Base-by-base conservation (phyloP, 2,888 invertebrate genomes). In the Ligdia adustata region DNA sequence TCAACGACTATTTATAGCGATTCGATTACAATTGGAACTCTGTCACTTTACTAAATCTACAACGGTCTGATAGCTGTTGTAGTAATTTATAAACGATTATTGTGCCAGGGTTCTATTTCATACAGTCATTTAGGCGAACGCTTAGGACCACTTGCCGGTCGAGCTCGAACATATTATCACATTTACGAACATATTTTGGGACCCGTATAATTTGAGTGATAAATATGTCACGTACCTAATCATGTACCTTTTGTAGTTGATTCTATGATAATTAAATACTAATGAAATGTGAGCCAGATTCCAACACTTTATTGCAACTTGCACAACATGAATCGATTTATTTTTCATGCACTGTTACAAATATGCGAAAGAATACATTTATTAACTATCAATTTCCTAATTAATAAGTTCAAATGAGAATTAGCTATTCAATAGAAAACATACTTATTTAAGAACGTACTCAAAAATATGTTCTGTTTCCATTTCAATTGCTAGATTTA, bases 101-200 rank as follows among this genome's bases (percentile, higher is more conserved):
- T n/a, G 9, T 38, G 49, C 48, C 28, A 51, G 55, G 54, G 46
- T 57, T 52, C 55, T 51, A 52, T 52, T 39, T 35, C 20, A 44
- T 44, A 39, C 39, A 34, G 52, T 75, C 75, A 79, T 82, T 79
- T 80, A 83, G 80, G 82, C 82, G 69, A 81, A 77, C 75, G 85
- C 84, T 81, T 82, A 74, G 75, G 67, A 72, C 72, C 83, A 79
- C 79, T 82, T 75, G 81, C 79, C 82, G 76, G 78, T 66, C 70
- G 79, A 78, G 78, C 79, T 77, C 75, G 69, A 74, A 76, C 79
- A 78, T 80, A 50, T 77, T 79, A 74, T 81, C 82, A 84, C 84
- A 82, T 82, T 20, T 81, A 75, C 72, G 68, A 69, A 78, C 76
- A 79, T 78, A 74, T n/a, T 62, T 72, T 75, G 81, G 80, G 80